These are phyloP conservation scores for Pagrus major DNA, from an alignment of 2,113 vertebrate species.

Conservation along the genomic window DNA sequence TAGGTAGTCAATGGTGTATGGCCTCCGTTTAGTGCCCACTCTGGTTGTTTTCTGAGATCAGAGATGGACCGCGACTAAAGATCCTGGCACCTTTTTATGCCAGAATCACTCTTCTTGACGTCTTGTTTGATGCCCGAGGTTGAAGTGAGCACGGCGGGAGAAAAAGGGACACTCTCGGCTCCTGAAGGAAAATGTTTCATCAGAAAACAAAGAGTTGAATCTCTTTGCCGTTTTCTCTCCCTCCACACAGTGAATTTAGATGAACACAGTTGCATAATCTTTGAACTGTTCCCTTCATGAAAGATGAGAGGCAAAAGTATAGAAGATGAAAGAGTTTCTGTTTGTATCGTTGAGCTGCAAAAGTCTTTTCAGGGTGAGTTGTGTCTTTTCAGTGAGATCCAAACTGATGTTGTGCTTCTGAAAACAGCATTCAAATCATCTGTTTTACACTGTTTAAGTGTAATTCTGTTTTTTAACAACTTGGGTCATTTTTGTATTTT, in stretches of 20 bases:
- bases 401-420: neutral
- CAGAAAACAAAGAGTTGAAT: conserved; percentile 43
- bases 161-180: neutral
- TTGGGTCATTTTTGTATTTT: neutral
- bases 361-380: neutral
- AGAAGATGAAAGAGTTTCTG: conserved; percentile 16
- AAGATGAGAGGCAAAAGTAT: conserved; percentile 17
- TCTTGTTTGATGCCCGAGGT: conserved; percentile 58
- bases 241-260: conserved; percentile 20
- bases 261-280: conserved; percentile 24
- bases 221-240: conserved; percentile 27
- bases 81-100: conserved; percentile 45
- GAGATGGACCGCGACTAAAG: conserved; percentile 27
- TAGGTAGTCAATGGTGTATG: conserved; percentile 68
- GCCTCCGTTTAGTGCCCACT: conserved; percentile 43
- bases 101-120: conserved; percentile 61
- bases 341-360: conserved; percentile 15
- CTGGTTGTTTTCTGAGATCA: conserved; percentile 27
- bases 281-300: conserved; percentile 8
- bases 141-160: conserved; percentile 23
- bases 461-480: neutral
- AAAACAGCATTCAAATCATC: neutral
- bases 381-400: neutral
- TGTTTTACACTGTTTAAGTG: neutral
- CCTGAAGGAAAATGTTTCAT: conserved; percentile 48